Percentiles rank a stretch among this genome's conserved stretches.
Conservation (phyloP, 2,888 invertebrate genomes). For the Lacanobia wlatinum region DNA sequence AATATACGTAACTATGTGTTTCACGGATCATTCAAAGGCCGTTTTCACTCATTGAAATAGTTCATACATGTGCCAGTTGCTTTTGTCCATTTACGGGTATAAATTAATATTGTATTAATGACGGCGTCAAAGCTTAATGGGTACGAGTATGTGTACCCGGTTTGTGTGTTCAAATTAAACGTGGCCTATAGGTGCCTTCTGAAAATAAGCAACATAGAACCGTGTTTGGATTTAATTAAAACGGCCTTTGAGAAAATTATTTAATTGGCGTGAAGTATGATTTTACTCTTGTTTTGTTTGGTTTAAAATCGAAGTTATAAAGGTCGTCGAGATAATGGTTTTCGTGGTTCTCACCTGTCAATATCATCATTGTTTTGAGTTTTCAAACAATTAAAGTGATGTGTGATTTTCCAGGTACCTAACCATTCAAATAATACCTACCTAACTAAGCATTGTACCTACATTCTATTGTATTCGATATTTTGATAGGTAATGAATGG, state of each 20-base stretch:
- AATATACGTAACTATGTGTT: neutral
- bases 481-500: neutral
- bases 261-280: slow-evolving; percentile 72
- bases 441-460: neutral
- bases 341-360: neutral
- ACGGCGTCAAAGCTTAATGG: slow-evolving; percentile 19
- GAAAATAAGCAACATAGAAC: slow-evolving; percentile 62
- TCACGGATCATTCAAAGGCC: slow-evolving; percentile 23
- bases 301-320: slow-evolving; percentile 21
- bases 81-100: slow-evolving; percentile 30
- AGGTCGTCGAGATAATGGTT: neutral
- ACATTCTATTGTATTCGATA: neutral
- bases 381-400: neutral
- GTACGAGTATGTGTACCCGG: neutral
- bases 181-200: slow-evolving; percentile 7
- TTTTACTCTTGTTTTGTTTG: slow-evolving; percentile 60
- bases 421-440: neutral
- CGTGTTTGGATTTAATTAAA: slow-evolving; percentile 76
- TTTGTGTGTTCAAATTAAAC: slow-evolving; percentile 45
- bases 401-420: neutral
- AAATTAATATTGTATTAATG: slow-evolving; percentile 33
- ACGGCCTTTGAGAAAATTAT: slow-evolving; percentile 73
- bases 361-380: neutral
- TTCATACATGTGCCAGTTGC: slow-evolving; percentile 5
- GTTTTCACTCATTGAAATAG: slow-evolving; percentile 27